Conservation (phyloP, 1,140 invertebrate species). For the Xylocopa sonorina region DNA sequence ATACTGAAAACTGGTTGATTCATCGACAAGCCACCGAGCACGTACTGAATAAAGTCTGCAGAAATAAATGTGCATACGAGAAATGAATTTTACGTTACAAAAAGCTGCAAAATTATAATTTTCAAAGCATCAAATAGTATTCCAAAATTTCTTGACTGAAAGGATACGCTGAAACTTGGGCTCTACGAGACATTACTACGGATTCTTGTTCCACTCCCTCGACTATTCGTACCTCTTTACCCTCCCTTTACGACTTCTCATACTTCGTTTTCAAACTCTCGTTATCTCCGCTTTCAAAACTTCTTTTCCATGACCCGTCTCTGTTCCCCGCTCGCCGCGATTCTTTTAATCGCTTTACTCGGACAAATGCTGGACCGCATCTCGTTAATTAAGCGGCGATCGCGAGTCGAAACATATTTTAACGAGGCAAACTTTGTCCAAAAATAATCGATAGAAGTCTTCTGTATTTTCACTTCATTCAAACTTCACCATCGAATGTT, state of each 20-base stretch:
- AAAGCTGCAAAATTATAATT: no score
- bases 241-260: neutral
- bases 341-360: no score
- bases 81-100: neutral
- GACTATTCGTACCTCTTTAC: neutral
- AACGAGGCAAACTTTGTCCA: no score
- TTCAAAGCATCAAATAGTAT: neutral
- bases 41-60: neutral
- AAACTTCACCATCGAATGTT: no score
- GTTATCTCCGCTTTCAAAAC: neutral
- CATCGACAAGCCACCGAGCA: no score
- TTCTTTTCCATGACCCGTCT: neutral
- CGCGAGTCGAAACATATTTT: no score
- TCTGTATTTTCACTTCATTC: no score
- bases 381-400: no score
- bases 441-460: no score
- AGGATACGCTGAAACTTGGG: constrained; percentile 2
- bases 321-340: no score
- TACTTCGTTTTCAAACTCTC: neutral
- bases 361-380: no score
- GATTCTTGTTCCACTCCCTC: neutral
- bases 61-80: neutral
- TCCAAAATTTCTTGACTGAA: neutral
- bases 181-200: neutral
- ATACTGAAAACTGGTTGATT: neutral